A percentile compares a stretch with the other conserved stretches of the same genome.
Evolutionary conservation across 2,797 vertebrate genomes (phyloP).

Genomic region (Bufotes viridis): DNA sequence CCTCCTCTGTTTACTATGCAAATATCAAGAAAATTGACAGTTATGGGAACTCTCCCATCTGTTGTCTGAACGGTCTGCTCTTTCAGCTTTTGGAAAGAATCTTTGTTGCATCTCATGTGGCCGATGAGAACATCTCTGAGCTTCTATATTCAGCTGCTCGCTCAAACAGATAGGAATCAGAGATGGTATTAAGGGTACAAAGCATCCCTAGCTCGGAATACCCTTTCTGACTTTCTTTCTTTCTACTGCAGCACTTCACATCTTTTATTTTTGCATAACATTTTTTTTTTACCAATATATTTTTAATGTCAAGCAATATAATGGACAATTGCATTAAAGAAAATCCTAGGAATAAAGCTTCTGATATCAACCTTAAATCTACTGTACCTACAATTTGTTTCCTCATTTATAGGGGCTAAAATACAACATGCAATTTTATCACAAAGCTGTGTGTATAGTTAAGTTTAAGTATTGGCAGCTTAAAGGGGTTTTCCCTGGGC

Average conservation of each 20-base stretch:
- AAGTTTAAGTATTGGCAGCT: too few species aligned
- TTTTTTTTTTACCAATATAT: background rate
- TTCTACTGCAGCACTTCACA: background rate
- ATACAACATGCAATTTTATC: background rate
- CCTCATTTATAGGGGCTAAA: background rate
- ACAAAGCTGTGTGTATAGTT: too few species aligned
- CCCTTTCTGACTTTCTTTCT: background rate
- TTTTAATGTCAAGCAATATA: background rate
- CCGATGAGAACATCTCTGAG: slow-evolving; percentile 78
- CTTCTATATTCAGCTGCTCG: slow-evolving; percentile 77
- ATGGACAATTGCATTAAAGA: background rate
- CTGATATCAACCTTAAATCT: background rate
- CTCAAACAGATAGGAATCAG: slow-evolving; percentile 61
- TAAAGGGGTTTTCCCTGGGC: too few species aligned
- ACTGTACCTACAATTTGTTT: background rate
- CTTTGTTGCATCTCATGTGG: slow-evolving; percentile 77
- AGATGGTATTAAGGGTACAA: slow-evolving; percentile 57
- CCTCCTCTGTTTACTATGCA: slow-evolving; percentile 83
- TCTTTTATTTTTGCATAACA: background rate
- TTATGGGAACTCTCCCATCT: slow-evolving; percentile 78
- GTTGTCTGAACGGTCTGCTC: slow-evolving; percentile 75
- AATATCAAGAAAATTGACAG: slow-evolving; percentile 79
- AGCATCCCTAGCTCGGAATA: slow-evolving; percentile 49
- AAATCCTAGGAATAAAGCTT: background rate
- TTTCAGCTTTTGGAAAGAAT: slow-evolving; percentile 80